phyloP scores from a whole-genome alignment of 2,113 vertebrate genomes.

The Geococcyx californianus region DNA sequence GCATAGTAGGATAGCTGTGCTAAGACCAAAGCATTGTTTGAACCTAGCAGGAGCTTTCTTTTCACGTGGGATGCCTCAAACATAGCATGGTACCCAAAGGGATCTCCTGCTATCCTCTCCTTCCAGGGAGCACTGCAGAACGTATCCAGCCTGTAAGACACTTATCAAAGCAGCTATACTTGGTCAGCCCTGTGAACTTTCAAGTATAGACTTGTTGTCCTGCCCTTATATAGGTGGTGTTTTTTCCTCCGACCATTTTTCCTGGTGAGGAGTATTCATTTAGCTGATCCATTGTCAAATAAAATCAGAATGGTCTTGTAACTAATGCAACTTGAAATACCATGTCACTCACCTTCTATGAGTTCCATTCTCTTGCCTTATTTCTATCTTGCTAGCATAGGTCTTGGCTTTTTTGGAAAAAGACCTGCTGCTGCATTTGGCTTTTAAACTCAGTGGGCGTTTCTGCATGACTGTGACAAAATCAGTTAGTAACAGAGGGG shows the following conservation, averaged over 20 bases:
- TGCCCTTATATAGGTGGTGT: not conserved
- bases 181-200: not conserved
- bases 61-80: not conserved
- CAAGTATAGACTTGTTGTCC: not conserved
- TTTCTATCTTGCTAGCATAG: not conserved
- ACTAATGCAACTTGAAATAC: not conserved
- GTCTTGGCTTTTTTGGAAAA: not conserved
- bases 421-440: not conserved
- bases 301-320: not conserved
- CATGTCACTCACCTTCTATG: not conserved
- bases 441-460: not conserved
- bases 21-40: not conserved
- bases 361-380: not conserved
- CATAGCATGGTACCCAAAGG: not conserved
- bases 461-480: not conserved
- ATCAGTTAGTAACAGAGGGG: not conserved
- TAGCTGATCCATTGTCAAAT: not conserved
- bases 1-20: not conserved
- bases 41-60: not conserved
- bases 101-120: not conserved
- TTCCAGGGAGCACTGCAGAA: not conserved
- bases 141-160: not conserved
- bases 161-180: not conserved
- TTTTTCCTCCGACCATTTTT: not conserved
- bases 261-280: not conserved